A percentile compares a stretch with the other conserved stretches of the same genome.
Conservation (phyloP, 2,113 vertebrate genomes). For the Climacteris rufus region DNA sequence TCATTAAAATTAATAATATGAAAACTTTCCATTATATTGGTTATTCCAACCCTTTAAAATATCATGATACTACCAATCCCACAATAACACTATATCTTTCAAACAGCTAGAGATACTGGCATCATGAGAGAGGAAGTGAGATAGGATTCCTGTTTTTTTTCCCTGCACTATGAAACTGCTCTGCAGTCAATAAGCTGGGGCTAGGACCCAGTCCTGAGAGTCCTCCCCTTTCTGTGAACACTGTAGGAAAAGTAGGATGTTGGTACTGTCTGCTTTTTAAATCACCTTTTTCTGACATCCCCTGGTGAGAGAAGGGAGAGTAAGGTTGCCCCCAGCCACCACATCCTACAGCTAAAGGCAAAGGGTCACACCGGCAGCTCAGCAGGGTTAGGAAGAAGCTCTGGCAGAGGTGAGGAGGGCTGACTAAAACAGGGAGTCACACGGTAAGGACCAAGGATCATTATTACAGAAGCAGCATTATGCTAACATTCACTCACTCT, state of each 20-base stretch:
- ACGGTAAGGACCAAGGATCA: neutral
- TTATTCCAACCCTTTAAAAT: neutral
- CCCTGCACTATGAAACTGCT: neutral
- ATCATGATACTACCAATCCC: neutral
- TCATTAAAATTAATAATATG: neutral
- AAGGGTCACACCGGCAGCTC: accelerated
- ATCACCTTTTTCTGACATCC: neutral
- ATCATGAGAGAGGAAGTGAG: neutral
- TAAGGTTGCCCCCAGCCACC: neutral
- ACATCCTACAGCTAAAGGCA: neutral
- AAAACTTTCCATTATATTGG: neutral
- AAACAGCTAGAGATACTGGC: neutral
- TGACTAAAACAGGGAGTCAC: neutral
- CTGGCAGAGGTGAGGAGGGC: neutral
- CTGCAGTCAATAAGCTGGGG: neutral
- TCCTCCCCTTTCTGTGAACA: accelerated
- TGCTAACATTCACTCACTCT: neutral
- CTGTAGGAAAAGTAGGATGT: neutral
- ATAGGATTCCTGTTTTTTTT: neutral
- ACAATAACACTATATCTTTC: neutral
- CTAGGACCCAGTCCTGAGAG: neutral
- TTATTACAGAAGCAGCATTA: neutral
- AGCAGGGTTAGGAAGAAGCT: neutral
- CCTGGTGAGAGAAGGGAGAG: neutral
- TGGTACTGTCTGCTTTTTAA: neutral